Conservation (phyloP, 2,888 invertebrate genomes). For the Anodontia alba region DNA sequence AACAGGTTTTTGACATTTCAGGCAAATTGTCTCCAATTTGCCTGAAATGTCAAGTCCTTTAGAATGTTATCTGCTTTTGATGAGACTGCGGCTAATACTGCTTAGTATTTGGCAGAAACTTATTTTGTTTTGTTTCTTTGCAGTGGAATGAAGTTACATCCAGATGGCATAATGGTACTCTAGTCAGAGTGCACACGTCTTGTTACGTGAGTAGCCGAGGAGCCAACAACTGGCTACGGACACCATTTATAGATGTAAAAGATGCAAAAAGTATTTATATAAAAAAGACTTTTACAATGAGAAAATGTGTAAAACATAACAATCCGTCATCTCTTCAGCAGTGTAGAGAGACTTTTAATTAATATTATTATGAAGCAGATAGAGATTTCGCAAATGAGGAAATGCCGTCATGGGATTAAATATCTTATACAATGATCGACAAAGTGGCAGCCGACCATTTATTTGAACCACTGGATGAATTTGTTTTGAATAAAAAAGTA, state of each 20-base stretch:
- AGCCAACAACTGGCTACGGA: constrained; percentile 99
- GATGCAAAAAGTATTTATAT: constrained; percentile 98
- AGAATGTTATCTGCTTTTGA: no score
- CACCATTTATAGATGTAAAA: constrained; percentile 96
- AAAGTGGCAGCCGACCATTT: constrained; percentile 98
- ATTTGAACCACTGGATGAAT: constrained; percentile 95
- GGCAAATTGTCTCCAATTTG: no score
- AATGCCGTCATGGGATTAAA: constrained; percentile 82
- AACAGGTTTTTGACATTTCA: no score
- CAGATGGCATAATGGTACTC: constrained; percentile 85
- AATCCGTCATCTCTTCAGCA: constrained; percentile 90
- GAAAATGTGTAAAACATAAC: constrained; percentile 97
- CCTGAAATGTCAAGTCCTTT: no score
- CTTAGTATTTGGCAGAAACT: no score
- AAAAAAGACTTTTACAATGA: constrained; percentile 98
- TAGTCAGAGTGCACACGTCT: constrained; percentile 89
- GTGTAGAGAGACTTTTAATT: constrained; percentile 98
- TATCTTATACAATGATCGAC: constrained; percentile 95
- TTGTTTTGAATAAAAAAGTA: constrained; percentile 85
- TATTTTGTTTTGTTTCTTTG: constrained; percentile 34
- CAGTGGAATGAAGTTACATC: constrained; percentile 69
- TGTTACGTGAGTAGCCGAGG: constrained; percentile 98
- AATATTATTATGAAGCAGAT: constrained; percentile 89
- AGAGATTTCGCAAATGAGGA: constrained; percentile 88
- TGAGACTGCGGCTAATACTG: no score